Evolutionary conservation across 1,140 invertebrate genomes (phyloP), one percentile per base, ranked within the genome.

Genomic region (Drosophila lowei): DNA sequence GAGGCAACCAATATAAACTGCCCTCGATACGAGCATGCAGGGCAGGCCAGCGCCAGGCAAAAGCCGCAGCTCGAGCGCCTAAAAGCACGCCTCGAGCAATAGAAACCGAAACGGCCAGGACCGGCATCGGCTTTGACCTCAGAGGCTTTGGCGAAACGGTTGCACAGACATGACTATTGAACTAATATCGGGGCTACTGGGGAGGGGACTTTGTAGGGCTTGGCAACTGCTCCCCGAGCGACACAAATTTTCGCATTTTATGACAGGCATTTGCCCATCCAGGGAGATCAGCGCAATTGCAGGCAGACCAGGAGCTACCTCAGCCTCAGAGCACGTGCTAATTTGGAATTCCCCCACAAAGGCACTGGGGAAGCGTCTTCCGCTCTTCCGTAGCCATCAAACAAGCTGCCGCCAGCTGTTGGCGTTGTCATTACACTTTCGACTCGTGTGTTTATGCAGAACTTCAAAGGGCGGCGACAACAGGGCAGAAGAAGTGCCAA

Each of bases 211-310:
- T 59, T 34, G 42, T 11, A 11, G 30, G 54, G 50, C 30, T 47
- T 55, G 44, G 49, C 28, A 85, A 77, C 63, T 79, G 81, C 61
- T 86, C 81, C 77, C 81, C 64, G 48, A 70, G 73, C 81, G 73
- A 65, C 73, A 77, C 65, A 77, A 78, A 77, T 75, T 81, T 77
- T 56, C 54, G 68, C 62, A 80, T 65, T 85, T 85, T 86, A 85
- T 77, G 81, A 76, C 46, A 30, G 72, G 55, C 61, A 71, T 83
- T 30, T 11, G 25, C 46, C 18, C 42, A 6, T 46, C 21, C 38
- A 9, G 28, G 15, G 23, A 2, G 3, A 34, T 34, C 9, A 23
- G 21, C 21, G 21, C 21, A 23, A 2, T 3, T 2, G 21, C 21
- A 23, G n/a, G n/a, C n/a, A n/a, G n/a, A n/a, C n/a, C n/a, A n/a